Evolutionary conservation across 2,113 vertebrate species (phyloP), one percentile per base, ranked within the genome.

Genomic region (Austrofundulus limnaeus): DNA sequence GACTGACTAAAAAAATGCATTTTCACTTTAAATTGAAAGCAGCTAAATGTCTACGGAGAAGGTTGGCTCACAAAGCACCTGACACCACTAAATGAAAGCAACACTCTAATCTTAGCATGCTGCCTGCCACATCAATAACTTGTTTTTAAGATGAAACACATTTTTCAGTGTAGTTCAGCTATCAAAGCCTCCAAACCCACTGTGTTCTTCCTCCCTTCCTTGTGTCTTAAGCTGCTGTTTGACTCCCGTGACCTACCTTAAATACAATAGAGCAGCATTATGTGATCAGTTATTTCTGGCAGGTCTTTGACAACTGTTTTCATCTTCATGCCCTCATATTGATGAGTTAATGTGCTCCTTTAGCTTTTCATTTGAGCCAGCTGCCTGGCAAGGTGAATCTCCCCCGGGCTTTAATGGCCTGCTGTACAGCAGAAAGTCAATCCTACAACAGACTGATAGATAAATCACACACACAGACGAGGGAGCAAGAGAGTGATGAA

Each of bases 291-390:
- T 90, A 90, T 90, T 77, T 86, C 80, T 85, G 85, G 72, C 88
- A 80, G 75, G 80, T 70, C 67, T 84, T 82, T 91, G 88, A 90
- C 88, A 89, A 86, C 85, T 86, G 78, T 91, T 91, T 91, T 89
- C 89, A 89, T 91, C 88, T 91, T 85, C 72, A 70, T 90, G 87
- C 77, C 85, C 76, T 86, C 87, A 85, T 85, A 87, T 91, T 88
- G 87, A 91, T 88, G 91, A 89, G 82, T 89, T 90, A 90, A 90
- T 91, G 91, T 85, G 87, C 87, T 91, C 89, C 83, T 87, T 89
- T 89, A 89, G 88, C 85, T 90, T 91, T 89, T 91, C 90, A 92
- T 92, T 88, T 91, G 83, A 88, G 82, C 87, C 85, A 82, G 87
- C 84, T 89, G 87, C 86, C 81, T 84, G 86, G 85, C 87, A 91